Base-by-base conservation (phyloP, 2,113 vertebrate species). In the Hypocryptadius cinnamomeus region DNA sequence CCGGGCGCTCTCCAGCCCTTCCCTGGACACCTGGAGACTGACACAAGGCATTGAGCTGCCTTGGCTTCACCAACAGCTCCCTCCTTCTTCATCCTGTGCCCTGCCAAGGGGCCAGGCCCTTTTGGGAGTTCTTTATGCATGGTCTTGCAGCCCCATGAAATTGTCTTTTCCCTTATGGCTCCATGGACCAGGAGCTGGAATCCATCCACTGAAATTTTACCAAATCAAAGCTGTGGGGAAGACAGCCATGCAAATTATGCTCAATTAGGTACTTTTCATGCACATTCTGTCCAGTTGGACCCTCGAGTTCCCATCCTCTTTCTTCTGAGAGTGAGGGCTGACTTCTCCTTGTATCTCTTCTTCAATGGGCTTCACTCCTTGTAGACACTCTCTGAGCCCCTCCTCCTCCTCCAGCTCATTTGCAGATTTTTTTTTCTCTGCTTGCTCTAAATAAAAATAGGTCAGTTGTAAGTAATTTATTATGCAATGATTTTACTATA, bases 381-480 rank as follows among this genome's bases (percentile, higher is more conserved):
- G 25, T 1, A 83, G 69, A 31, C 60, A 25, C 56, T 21, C 37
- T 53, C 48, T 2, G 6, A 83, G 70, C 42, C 37, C 53, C 47
- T 87, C 42, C 79, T 88, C 79, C 83, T 72, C 56, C 60, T 56
- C 37, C 85, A 88, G 70, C 85, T 91, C 39, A 87, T 89, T 77
- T 92, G 82, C 79, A 79, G 63, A 84, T 35, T 33, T 22, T 71
- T 95, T 94, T 92, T 91, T 57, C 60, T 61, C 69, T 61, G 25
- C 64, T 84, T 86, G 56, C 44, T 74, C 60, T 91, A 80, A 86
- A 93, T 84, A 94, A 92, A 96, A 96, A 94, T 93, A 93, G 91
- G 87, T 85, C 85, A 83, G 35, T 90, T 93, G 85, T 93, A 95
- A 94, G 87, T 92, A 91, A 94, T 94, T 93, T 92, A 92, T 96